These are phyloP conservation scores for Meandrusa payeni DNA, from an alignment of 2,888 invertebrate genomes.

Conservation along the genomic window DNA sequence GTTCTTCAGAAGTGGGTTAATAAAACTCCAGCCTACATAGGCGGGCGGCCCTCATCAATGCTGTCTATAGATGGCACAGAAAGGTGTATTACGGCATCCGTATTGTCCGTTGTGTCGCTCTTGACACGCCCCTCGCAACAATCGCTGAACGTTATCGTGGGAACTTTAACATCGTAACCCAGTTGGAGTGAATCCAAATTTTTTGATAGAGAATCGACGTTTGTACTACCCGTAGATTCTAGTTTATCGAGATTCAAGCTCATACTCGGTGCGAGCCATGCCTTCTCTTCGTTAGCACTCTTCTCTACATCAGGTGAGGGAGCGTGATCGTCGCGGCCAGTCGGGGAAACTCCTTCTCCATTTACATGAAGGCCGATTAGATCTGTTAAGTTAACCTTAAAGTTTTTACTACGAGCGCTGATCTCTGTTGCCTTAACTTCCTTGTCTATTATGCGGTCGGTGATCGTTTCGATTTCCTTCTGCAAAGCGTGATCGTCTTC, in stretches of 20 bases:
- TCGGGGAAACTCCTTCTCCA: conserved; percentile 59
- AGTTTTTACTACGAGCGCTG: conserved; percentile 43
- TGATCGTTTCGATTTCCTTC: conserved; percentile 59
- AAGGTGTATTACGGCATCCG: conserved; percentile 59
- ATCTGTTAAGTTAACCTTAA: conserved; percentile 69
- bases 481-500: conserved; percentile 66
- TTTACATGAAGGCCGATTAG: conserved; percentile 60
- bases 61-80: conserved; percentile 70
- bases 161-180: conserved; percentile 63
- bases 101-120: conserved; percentile 53
- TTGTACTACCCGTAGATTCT: conserved; percentile 40
- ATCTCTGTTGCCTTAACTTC: conserved; percentile 44
- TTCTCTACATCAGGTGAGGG: conserved; percentile 50
- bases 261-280: conserved; percentile 73
- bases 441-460: conserved; percentile 55
- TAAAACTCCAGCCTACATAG: too few relatives aligned
- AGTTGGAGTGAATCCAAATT: conserved; percentile 58
- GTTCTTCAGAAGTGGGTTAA: too few relatives aligned
- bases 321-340: conserved; percentile 49
- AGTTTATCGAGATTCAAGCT: conserved; percentile 61
- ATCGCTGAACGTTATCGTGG: conserved; percentile 74
- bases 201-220: conserved; percentile 59
- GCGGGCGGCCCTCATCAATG: conserved; percentile 69
- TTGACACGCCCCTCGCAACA: conserved; percentile 62
- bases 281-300: conserved; percentile 63